A percentile compares a stretch with the other conserved stretches of the same genome.
Evolutionary conservation across 2,797 vertebrate genomes (phyloP).

Genomic region (Tenualosa thibaudeaui): DNA sequence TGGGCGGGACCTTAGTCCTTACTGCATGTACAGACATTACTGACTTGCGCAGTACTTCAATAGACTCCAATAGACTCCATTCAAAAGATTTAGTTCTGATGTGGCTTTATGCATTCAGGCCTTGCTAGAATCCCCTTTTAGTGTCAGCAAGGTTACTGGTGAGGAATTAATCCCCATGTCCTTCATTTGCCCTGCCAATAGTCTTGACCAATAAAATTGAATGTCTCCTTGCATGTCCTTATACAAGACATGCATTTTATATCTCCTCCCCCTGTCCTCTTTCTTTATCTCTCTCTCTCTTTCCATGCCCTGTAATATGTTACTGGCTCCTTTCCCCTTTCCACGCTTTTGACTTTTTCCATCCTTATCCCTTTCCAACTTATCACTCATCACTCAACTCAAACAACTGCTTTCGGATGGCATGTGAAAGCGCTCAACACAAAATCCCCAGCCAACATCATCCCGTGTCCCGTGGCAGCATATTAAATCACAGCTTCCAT

Average conservation of each 20-base stretch:
- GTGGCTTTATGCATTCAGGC: background rate
- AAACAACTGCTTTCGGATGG: background rate
- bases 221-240: background rate
- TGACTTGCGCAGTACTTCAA: background rate
- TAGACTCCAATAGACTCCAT: too few relatives aligned
- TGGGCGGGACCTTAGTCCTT: too few relatives aligned
- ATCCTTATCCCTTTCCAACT: background rate
- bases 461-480: background rate
- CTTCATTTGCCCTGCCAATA: constrained; percentile 9
- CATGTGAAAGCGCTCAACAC: background rate
- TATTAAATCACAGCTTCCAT: constrained; percentile 22
- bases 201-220: constrained; percentile 23
- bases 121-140: background rate
- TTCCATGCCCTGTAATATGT: background rate
- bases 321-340: background rate
- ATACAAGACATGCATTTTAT: background rate
- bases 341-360: background rate
- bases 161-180: background rate
- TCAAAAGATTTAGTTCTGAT: background rate
- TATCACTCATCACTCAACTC: background rate
- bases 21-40: background rate
- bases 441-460: background rate
- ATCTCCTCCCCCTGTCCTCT: background rate
- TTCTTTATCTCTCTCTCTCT: background rate
- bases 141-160: background rate